These are phyloP conservation scores for Tokudaia tokunoshimensis DNA, from an alignment of 2,797 vertebrate species.

Conservation along the genomic window DNA sequence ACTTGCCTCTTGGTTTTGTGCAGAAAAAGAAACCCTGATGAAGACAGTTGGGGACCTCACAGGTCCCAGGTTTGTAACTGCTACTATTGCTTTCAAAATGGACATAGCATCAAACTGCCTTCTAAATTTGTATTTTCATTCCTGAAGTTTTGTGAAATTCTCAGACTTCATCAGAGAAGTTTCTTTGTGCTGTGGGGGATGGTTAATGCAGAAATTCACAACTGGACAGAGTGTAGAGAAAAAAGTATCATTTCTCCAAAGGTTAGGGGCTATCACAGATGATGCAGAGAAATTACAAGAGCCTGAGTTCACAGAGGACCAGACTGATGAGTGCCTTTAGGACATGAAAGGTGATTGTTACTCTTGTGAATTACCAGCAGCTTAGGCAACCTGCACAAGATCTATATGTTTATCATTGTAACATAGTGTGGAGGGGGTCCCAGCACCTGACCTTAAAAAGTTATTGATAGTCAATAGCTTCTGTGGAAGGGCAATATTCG, in stretches of 20 bases:
- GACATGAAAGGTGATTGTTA: neutral
- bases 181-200: neutral
- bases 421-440: neutral
- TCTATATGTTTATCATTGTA: neutral
- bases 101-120: neutral
- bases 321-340: neutral
- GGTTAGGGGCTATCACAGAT: neutral
- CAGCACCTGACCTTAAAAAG: neutral
- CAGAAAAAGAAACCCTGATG: too few species aligned
- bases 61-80: neutral
- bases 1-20: too few species aligned
- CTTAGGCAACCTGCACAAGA: neutral
- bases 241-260: neutral
- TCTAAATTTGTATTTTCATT: neutral
- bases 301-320: neutral
- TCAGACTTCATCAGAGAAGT: neutral
- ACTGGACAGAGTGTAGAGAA: neutral
- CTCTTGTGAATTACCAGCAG: neutral
- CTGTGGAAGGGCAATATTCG: neutral
- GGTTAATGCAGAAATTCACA: neutral
- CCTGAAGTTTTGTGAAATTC: neutral
- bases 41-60: neutral
- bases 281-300: neutral
- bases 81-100: neutral
- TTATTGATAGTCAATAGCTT: neutral